These are phyloP conservation scores for Pterostichus niger DNA, from an alignment of 2,888 invertebrate species.

Conservation along the genomic window DNA sequence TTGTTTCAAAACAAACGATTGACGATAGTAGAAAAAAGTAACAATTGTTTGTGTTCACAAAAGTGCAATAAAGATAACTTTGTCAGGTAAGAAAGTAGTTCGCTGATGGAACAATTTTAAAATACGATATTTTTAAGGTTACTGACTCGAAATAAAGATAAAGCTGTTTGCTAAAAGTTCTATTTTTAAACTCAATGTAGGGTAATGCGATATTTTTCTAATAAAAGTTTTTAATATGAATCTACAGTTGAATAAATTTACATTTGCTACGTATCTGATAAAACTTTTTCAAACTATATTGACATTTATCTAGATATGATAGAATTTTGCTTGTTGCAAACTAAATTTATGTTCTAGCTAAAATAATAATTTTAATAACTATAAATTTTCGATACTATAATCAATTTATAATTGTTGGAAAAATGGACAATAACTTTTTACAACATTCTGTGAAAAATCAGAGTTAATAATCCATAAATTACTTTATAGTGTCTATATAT, in stretches of 20 bases:
- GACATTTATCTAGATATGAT: slow-evolving; percentile 16
- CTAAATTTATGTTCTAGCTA: too few species aligned
- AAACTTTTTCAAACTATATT: slow-evolving; percentile 37
- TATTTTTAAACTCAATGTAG: slow-evolving; percentile 26
- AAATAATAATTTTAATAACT: too few species aligned
- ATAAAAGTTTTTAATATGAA: slow-evolving; percentile 38
- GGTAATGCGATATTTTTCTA: slow-evolving; percentile 35
- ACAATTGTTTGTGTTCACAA: background rate
- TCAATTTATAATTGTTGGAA: too few species aligned
- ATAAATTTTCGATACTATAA: too few species aligned
- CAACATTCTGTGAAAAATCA: too few species aligned
- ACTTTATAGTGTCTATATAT: too few species aligned
- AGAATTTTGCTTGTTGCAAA: background rate
- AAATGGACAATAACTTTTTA: too few species aligned
- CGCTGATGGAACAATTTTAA: slow-evolving; percentile 31
- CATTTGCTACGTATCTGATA: background rate
- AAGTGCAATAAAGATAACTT: slow-evolving; percentile 5
- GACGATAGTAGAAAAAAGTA: background rate
- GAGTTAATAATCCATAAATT: too few species aligned
- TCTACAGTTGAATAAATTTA: slow-evolving; percentile 43
- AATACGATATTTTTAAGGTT: slow-evolving; percentile 23
- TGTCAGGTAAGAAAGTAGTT: background rate
- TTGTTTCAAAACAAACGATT: background rate
- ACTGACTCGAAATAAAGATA: slow-evolving; percentile 21
- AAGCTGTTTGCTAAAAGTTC: slow-evolving; percentile 14